These are phyloP conservation scores for Eriocheir sinensis DNA, from an alignment of 1,140 invertebrate genomes.

Conservation along the genomic window DNA sequence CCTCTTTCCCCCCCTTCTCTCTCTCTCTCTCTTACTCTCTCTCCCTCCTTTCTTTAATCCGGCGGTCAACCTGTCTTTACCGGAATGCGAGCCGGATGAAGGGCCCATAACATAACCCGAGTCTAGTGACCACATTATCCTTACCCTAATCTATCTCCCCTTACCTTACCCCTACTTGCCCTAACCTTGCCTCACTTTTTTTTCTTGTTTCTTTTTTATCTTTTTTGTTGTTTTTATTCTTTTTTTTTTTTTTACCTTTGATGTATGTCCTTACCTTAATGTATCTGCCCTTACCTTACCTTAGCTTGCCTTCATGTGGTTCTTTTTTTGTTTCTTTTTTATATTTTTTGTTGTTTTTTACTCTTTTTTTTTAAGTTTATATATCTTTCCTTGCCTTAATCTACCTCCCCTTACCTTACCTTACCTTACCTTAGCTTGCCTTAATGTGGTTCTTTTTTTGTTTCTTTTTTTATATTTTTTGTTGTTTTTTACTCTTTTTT, in stretches of 20 bases:
- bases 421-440: neutral
- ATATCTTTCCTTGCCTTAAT: neutral
- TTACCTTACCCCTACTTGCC: too few relatives aligned
- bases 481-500: neutral
- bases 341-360: neutral
- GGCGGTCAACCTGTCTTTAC: too few relatives aligned
- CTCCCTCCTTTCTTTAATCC: neutral
- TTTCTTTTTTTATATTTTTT: neutral
- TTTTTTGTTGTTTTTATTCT: neutral
- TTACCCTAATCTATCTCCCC: too few relatives aligned
- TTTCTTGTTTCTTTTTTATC: neutral
- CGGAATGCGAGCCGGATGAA: too few relatives aligned
- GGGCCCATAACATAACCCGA: too few relatives aligned
- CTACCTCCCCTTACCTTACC: neutral
- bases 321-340: neutral
- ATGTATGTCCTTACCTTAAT: neutral
- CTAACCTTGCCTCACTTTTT: neutral
- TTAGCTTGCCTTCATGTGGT: neutral
- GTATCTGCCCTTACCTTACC: neutral
- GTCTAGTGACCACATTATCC: too few relatives aligned
- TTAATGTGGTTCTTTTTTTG: neutral
- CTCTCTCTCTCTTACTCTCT: neutral
- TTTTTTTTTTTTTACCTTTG: neutral
- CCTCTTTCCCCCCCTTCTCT: neutral
- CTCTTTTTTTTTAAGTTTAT: neutral